Evolutionary conservation across 1,140 invertebrate species (phyloP).

Genomic region (Zaprionus gabonicus): DNA sequence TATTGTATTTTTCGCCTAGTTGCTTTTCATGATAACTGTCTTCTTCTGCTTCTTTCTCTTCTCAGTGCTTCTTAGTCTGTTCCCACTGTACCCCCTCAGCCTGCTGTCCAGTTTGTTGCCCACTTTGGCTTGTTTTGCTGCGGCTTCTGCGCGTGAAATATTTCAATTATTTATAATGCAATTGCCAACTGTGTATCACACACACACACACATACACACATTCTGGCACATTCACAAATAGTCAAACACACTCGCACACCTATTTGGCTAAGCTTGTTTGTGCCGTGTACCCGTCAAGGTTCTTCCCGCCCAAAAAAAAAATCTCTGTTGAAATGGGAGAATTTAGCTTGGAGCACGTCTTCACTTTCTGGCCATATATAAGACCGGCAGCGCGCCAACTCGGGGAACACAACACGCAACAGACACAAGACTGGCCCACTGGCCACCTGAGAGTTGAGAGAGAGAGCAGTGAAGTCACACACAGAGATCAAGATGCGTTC

Average conservation of each 20-base stretch:
- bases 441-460: neutral
- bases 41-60: neutral
- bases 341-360: slow-evolving; percentile 20
- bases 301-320: slow-evolving; percentile 42
- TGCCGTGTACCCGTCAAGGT: slow-evolving; percentile 41
- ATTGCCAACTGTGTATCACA: slow-evolving; percentile 29
- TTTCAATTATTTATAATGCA: slow-evolving; percentile 62
- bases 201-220: slow-evolving; percentile 1
- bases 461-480: neutral
- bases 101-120: slow-evolving; percentile 1
- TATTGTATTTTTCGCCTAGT: too few species aligned
- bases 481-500: slow-evolving; percentile 42
- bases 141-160: slow-evolving; percentile 51
- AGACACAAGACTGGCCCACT: neutral
- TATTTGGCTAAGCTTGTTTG: slow-evolving; percentile 11
- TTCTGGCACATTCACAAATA: slow-evolving; percentile 5
- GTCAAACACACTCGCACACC: neutral
- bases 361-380: slow-evolving; percentile 60
- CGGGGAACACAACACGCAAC: slow-evolving; percentile 33
- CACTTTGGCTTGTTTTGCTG: slow-evolving; percentile 22
- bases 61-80: too few species aligned
- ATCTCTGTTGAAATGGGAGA: slow-evolving; percentile 7
- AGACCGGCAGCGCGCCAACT: slow-evolving; percentile 37
- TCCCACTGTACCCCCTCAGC: slow-evolving; percentile 4
- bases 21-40: too few species aligned